These are phyloP conservation scores for Scaptomyza parva DNA, from an alignment of 2,888 invertebrate genomes.

Conservation along the genomic window DNA sequence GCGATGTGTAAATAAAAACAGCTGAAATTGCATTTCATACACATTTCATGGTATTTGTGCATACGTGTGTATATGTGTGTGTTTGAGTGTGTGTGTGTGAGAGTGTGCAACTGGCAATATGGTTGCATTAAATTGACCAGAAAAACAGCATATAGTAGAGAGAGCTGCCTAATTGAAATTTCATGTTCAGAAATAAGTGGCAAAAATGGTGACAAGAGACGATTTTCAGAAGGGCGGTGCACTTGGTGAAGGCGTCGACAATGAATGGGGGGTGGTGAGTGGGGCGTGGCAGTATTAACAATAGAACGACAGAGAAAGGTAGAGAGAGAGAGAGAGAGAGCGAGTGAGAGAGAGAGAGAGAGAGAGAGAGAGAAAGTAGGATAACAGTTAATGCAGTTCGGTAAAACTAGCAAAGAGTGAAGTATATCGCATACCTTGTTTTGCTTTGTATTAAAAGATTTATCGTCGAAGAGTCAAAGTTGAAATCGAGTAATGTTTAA, in stretches of 20 bases:
- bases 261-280: no score
- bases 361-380: background rate
- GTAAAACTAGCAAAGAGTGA: constrained; percentile 26
- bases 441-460: no score
- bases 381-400: constrained; percentile 19
- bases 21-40: constrained; percentile 37
- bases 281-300: background rate
- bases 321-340: background rate
- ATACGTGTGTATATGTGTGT: constrained; percentile 10
- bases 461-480: constrained; percentile 1
- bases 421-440: constrained; percentile 7
- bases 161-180: constrained; percentile 81
- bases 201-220: constrained; percentile 32
- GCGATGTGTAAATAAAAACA: constrained; percentile 54
- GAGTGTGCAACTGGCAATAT: constrained; percentile 50
- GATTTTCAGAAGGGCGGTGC: background rate
- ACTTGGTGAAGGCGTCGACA: background rate
- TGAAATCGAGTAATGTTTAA: background rate
- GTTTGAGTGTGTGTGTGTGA: constrained; percentile 9
- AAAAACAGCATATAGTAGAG: constrained; percentile 73
- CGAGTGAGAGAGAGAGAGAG: no score
- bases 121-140: constrained; percentile 79
- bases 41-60: background rate
- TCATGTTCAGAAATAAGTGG: constrained; percentile 79
- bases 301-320: no score